Evolutionary conservation across 2,113 vertebrate species (phyloP).

Genomic region (Trochalopteron elliotii): DNA sequence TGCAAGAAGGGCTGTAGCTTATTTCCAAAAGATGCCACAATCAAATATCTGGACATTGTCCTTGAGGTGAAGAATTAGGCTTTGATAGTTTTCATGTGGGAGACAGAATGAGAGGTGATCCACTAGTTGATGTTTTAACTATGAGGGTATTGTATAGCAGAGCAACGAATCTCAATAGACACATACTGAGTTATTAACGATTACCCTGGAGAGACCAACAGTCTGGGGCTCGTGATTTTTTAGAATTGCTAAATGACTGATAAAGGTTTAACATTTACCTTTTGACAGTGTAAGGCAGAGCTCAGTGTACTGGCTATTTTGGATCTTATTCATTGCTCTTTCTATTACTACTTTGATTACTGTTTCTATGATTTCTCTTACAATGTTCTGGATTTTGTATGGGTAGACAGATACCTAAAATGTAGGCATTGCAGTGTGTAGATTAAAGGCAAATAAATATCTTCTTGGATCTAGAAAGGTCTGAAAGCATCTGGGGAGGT

Average conservation of each 20-base stretch:
- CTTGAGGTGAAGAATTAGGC: not conserved
- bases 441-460: not conserved
- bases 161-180: accelerated
- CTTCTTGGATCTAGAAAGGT: not conserved
- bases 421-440: not conserved
- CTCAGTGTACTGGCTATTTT: not conserved
- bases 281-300: not conserved
- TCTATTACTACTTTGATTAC: not conserved
- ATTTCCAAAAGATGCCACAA: not conserved
- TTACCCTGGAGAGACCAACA: not conserved
- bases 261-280: not conserved
- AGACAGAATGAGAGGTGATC: not conserved
- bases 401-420: not conserved
- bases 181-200: not conserved
- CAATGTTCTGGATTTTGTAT: not conserved
- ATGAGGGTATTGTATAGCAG: not conserved
- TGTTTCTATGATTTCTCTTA: not conserved
- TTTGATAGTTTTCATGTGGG: not conserved
- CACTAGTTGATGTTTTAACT: not conserved
- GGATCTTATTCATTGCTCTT: not conserved
- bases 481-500: not conserved
- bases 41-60: not conserved
- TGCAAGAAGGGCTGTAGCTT: not conserved
- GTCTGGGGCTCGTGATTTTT: not conserved
- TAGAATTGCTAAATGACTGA: not conserved